Evolutionary conservation across 2,113 vertebrate genomes (phyloP), one percentile per base, ranked within the genome.

Genomic region (Agelaius tricolor): DNA sequence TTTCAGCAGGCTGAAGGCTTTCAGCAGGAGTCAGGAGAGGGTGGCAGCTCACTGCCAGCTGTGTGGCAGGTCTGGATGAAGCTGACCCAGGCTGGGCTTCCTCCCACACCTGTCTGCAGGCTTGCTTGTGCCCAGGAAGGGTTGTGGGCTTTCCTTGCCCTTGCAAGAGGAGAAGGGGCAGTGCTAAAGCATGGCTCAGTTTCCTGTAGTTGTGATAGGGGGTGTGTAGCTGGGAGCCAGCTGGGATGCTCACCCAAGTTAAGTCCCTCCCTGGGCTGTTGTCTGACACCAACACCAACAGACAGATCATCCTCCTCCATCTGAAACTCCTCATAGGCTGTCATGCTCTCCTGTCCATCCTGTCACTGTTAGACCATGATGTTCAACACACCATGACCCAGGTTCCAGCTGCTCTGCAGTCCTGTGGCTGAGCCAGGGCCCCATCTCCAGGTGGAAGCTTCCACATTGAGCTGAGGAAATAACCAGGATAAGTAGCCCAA

Each of bases 311-410:
- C 23, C 27, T 83, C 26, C 20, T 84, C 23, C 18, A 5, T 7
- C 39, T 76, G 27, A 65, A 87, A 30, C 35, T 61, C 41, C 31
- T 15, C 7, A 1, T 22, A 31, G 0, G 1, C 35, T 15, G 10
- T 17, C 47, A 8, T 0, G 0, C 18, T 51, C n/a, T 69, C 11
- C 26, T 0, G 2, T 11, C n/a, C 31, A 26, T 39, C 31, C 55
- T 39, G 44, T 22, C 23, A 14, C 21, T 28, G n/a, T 31, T 23
- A 28, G 28, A 46, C 27, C 15, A 5, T 14, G 35, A 24, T 0
- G 0, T 5, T 51, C 55, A 74, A 10, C 14, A 18, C n/a, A 30
- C 51, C 2, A 0, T 1, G 2, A 6, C 23, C 51, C 8, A 11
- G 21, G 27, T 7, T 69, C 20, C 52, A 67, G 22, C 68, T 74